Percentiles rank a stretch among this genome's conserved stretches.
Conservation (phyloP, 92 coral and sea anemone genomes). For the Bergia sp. region DNA sequence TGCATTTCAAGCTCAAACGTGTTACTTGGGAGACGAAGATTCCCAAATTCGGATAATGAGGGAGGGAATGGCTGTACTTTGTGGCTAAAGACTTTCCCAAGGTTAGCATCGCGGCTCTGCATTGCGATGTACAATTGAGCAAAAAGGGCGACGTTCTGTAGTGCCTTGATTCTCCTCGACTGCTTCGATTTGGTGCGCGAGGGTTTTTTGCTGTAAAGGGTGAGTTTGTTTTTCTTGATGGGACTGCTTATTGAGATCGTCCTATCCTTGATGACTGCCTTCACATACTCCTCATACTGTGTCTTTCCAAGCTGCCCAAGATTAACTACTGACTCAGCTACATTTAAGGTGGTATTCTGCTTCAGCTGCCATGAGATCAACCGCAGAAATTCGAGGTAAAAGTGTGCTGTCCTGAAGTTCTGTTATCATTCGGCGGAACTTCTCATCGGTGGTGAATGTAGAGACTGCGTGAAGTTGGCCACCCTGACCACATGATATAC, state of each 20-base stretch:
- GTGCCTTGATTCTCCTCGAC: slow-evolving; percentile 48
- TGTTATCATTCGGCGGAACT: slow-evolving; percentile 63
- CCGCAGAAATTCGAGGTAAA: slow-evolving; percentile 63
- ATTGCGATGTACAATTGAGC: slow-evolving; percentile 59
- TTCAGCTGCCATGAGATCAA: slow-evolving; percentile 64
- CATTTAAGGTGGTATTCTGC: not conserved
- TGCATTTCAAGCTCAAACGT: slow-evolving; percentile 57
- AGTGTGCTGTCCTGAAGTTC: slow-evolving; percentile 63
- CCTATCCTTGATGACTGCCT: slow-evolving; percentile 59
- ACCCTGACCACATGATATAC: slow-evolving; percentile 62
- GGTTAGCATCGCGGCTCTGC: slow-evolving; percentile 64
- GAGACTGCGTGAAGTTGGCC: slow-evolving; percentile 64
- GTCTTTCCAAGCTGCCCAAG: slow-evolving; percentile 57
- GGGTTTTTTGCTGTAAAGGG: slow-evolving; percentile 54
- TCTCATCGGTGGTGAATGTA: slow-evolving; percentile 61
- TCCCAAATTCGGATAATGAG: slow-evolving; percentile 57
- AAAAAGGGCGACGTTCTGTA: slow-evolving; percentile 58
- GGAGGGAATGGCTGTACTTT: slow-evolving; percentile 52
- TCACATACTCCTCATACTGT: slow-evolving; percentile 55
- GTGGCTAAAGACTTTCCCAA: slow-evolving; percentile 57
- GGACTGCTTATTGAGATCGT: slow-evolving; percentile 47
- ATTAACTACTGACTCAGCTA: too few species aligned
- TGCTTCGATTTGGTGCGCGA: slow-evolving; percentile 50
- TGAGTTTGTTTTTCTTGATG: slow-evolving; percentile 65
- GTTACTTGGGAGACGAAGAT: slow-evolving; percentile 46